Evolutionary conservation across 2,888 invertebrate species (phyloP).

Genomic region (Tetragnatha montana): DNA sequence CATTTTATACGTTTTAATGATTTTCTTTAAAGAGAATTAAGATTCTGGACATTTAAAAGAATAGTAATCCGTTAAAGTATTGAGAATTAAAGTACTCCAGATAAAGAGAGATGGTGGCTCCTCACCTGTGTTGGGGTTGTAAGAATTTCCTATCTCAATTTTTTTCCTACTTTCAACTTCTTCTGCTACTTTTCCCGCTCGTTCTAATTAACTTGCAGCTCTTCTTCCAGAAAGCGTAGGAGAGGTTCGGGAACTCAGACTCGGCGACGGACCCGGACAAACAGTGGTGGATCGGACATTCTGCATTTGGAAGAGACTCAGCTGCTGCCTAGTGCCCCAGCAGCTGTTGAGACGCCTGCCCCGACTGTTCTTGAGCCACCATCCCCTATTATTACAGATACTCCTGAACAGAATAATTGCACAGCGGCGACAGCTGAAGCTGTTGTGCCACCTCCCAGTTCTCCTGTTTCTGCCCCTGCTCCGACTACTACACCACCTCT

Average conservation of each 20-base stretch:
- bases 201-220: background rate
- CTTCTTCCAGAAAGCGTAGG: constrained; percentile 59
- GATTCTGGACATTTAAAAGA: too few relatives aligned
- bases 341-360: constrained; percentile 73
- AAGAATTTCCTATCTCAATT: too few relatives aligned
- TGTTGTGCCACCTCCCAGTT: background rate
- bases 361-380: constrained; percentile 71
- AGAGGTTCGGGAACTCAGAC: constrained; percentile 61
- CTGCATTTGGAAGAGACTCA: constrained; percentile 82
- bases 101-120: too few relatives aligned
- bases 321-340: constrained; percentile 73
- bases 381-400: constrained; percentile 70
- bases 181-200: background rate
- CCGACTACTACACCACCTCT: constrained; percentile 2
- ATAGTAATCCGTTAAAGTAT: too few relatives aligned
- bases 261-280: constrained; percentile 81
- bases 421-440: background rate
- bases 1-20: too few relatives aligned
- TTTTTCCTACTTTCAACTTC: background rate
- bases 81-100: too few relatives aligned
- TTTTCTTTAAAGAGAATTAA: too few relatives aligned
- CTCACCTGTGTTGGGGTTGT: too few relatives aligned
- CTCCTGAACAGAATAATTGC: constrained; percentile 12
- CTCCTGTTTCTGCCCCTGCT: background rate
- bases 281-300: constrained; percentile 87